A percentile compares a stretch with the other conserved stretches of the same genome.
Conservation (phyloP, 2,797 vertebrate species). For the Hylomyscus alleni region DNA sequence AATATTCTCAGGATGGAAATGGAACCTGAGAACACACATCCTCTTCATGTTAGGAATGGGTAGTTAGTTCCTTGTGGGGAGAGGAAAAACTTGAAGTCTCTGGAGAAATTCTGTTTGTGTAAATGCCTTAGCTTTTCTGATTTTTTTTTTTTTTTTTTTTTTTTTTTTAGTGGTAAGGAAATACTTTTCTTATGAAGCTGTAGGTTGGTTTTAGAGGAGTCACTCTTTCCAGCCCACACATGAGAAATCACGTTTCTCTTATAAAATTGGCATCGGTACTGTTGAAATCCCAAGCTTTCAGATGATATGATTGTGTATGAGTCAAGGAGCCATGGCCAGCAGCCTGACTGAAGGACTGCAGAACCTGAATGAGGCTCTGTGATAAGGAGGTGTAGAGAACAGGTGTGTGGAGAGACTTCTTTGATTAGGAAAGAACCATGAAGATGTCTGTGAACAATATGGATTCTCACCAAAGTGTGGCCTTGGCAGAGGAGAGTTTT, state of each 20-base stretch:
- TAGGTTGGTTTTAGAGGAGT: not conserved
- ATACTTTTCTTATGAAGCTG: not conserved
- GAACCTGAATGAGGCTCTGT: not conserved
- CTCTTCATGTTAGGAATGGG: not conserved
- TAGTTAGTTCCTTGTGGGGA: not conserved
- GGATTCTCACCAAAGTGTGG: not conserved
- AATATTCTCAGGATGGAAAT: not conserved
- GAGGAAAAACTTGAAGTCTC: not conserved
- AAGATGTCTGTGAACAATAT: not conserved
- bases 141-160: no score
- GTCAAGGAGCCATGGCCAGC: not conserved
- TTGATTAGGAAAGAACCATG: not conserved
- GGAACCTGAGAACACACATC: not conserved
- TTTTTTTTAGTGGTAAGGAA: not conserved
- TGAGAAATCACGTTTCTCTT: not conserved
- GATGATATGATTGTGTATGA: no score
- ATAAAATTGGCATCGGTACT: not conserved
- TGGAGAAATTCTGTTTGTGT: not conserved
- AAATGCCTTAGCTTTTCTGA: not conserved
- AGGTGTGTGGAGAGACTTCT: not conserved
- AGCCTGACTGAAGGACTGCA: not conserved
- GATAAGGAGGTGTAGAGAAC: not conserved
- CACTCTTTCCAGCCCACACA: not conserved
- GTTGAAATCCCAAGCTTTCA: not conserved
- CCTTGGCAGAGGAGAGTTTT: not conserved